A percentile compares a stretch with the other conserved stretches of the same genome.
These are phyloP conservation scores for Prunella himalayana DNA, from an alignment of 2,113 vertebrate genomes.

Conservation along the genomic window DNA sequence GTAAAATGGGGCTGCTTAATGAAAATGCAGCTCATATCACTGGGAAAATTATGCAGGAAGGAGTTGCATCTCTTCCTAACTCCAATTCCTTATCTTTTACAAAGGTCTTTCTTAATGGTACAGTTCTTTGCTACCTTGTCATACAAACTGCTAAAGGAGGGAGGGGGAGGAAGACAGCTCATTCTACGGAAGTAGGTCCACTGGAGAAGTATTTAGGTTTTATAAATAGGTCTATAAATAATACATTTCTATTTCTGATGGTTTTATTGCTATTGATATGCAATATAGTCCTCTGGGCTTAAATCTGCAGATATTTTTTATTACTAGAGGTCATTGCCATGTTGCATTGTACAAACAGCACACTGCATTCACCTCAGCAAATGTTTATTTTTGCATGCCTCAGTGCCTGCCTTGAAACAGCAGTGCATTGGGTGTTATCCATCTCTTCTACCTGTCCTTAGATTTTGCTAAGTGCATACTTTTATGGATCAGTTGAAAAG, in stretches of 20 bases:
- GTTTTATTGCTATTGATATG: constrained; percentile 64
- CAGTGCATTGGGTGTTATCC: neutral
- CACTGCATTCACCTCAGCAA: neutral
- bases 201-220: constrained; percentile 48
- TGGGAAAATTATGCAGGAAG: neutral
- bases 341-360: constrained; percentile 43
- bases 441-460: constrained; percentile 44
- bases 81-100: neutral
- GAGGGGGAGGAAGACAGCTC: neutral
- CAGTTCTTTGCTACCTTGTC: neutral
- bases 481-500: constrained; percentile 61
- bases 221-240: constrained; percentile 67
- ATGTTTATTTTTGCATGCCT: constrained; percentile 62
- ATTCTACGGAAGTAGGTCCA: constrained; percentile 15
- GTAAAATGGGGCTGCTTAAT: neutral
- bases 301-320: constrained; percentile 64
- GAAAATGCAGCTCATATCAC: neutral
- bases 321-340: constrained; percentile 40
- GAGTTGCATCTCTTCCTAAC: neutral
- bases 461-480: constrained; percentile 61
- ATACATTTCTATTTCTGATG: constrained; percentile 64
- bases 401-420: constrained; percentile 41
- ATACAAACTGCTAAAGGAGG: neutral
- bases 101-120: neutral
- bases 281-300: constrained; percentile 47